Evolutionary conservation across 1,140 invertebrate genomes (phyloP), one percentile per base, ranked within the genome.

Genomic region (Euschistus heros): DNA sequence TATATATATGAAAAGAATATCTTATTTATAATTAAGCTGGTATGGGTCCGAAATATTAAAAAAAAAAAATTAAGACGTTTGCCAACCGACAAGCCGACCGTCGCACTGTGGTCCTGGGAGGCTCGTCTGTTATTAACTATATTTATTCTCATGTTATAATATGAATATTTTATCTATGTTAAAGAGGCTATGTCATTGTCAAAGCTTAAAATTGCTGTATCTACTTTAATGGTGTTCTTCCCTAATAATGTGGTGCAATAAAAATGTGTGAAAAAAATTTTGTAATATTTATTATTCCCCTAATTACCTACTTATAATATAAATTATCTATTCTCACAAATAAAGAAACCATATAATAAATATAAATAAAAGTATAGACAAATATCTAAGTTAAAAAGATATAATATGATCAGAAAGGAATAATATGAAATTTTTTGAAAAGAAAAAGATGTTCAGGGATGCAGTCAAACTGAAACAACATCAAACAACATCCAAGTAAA

Each of bases 161-260:
- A 52, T 37, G n/a, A 55, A 57, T 57, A 37, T 47, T 47, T 54
- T 54, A 47, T 55, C 27, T 54, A 64, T 57, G 33, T 54, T 64
- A 52, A 27, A 55, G 26, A 47, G 26, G 54, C 27, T 44, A 42
- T 64, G 27, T 66, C 27, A 17, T 62, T 63, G 61, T 67, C 42
- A 63, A 62, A 67, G 66, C 66, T 67, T 67, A 52, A 60, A 22
- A 57, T 65, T 42, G 30, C 54, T 62, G 50, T 62, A 66, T 15
- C 61, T 61, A 66, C 33, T 62, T 67, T 50, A 57, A 64, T 67
- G 62, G 66, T 65, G 66, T 67, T 64, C 65, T 67, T 62, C 26
- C 63, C 66, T 67, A 63, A 67, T 57, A 65, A 68, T 64, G 67
- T 68, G 63, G 63, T 65, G 67, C 67, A 68, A 68, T 65, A 65